Conservation (phyloP, 37 sponge, comb jelly and placozoan species). For the Eunapius fragilis region DNA sequence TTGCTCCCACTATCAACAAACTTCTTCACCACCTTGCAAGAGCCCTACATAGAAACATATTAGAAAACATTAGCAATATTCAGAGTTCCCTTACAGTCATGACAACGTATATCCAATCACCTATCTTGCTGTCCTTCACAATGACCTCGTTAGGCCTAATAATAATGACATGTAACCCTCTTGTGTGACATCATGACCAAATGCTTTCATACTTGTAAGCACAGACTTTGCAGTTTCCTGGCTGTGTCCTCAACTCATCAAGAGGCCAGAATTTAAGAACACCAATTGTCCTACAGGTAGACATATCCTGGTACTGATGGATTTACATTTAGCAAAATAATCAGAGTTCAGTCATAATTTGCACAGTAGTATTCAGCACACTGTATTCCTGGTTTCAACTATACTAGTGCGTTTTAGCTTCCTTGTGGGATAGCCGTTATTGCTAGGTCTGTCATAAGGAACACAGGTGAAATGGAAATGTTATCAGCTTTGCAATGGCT, state of each 20-base stretch:
- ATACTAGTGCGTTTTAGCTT: too few relatives aligned
- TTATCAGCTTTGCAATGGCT: too few relatives aligned
- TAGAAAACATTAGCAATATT: background rate
- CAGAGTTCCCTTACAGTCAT: conserved; percentile 24
- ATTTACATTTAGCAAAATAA: too few relatives aligned
- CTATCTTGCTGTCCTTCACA: conserved; percentile 57
- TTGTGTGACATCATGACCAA: background rate
- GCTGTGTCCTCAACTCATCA: conserved; percentile 8
- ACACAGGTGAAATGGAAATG: too few relatives aligned
- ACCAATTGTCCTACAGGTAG: conserved; percentile 21
- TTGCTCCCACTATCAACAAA: conserved; percentile 37
- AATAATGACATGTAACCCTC: too few relatives aligned
- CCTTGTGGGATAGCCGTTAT: too few relatives aligned
- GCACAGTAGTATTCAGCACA: too few relatives aligned
- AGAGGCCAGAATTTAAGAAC: conserved; percentile 48
- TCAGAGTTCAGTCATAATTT: too few relatives aligned
- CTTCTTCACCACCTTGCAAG: conserved; percentile 54
- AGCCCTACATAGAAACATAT: conserved; percentile 8
- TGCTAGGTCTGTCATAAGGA: too few relatives aligned
- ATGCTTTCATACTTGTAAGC: conserved; percentile 36
- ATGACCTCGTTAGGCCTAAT: conserved; percentile 43
- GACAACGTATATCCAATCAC: conserved; percentile 51
- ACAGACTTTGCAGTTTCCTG: conserved; percentile 20
- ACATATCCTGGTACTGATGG: background rate
- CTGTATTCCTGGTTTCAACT: too few relatives aligned